Percentiles rank a stretch among this genome's conserved stretches.
phyloP scores from a whole-genome alignment of 2,888 invertebrate genomes.

The Cephalotes varians region DNA sequence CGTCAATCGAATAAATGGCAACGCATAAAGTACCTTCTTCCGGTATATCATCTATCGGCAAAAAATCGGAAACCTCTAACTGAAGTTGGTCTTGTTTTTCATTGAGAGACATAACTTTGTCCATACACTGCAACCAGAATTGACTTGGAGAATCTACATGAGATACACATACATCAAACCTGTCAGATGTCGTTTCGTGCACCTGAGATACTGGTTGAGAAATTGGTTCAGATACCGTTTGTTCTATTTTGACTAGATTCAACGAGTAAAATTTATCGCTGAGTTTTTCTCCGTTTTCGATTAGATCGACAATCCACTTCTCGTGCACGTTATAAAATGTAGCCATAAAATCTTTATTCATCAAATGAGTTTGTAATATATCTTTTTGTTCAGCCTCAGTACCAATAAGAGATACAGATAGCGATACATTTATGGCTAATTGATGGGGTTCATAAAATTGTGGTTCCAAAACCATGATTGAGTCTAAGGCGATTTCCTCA shows the following conservation, averaged over 20 bases:
- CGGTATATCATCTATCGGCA: slow-evolving; percentile 87
- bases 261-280: slow-evolving; percentile 86
- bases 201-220: slow-evolving; percentile 79
- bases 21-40: slow-evolving; percentile 89
- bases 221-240: not conserved
- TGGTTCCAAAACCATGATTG: slow-evolving; percentile 84
- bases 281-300: slow-evolving; percentile 87
- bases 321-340: slow-evolving; percentile 87
- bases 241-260: slow-evolving; percentile 57
- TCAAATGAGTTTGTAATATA: slow-evolving; percentile 71
- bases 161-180: slow-evolving; percentile 87
- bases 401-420: slow-evolving; percentile 80
- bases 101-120: slow-evolving; percentile 87
- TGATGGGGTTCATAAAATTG: slow-evolving; percentile 80
- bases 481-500: slow-evolving; percentile 87
- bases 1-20: slow-evolving; percentile 94
- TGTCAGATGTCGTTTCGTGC: slow-evolving; percentile 77
- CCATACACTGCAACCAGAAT: slow-evolving; percentile 91
- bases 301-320: slow-evolving; percentile 88
- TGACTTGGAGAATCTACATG: slow-evolving; percentile 92
- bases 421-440: slow-evolving; percentile 79
- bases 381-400: slow-evolving; percentile 86
- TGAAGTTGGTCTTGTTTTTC: slow-evolving; percentile 90
- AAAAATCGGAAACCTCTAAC: slow-evolving; percentile 86
- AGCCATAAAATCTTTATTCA: slow-evolving; percentile 87